Conservation (phyloP, 2,113 vertebrate genomes). For the Neolamprologus brichardi region DNA sequence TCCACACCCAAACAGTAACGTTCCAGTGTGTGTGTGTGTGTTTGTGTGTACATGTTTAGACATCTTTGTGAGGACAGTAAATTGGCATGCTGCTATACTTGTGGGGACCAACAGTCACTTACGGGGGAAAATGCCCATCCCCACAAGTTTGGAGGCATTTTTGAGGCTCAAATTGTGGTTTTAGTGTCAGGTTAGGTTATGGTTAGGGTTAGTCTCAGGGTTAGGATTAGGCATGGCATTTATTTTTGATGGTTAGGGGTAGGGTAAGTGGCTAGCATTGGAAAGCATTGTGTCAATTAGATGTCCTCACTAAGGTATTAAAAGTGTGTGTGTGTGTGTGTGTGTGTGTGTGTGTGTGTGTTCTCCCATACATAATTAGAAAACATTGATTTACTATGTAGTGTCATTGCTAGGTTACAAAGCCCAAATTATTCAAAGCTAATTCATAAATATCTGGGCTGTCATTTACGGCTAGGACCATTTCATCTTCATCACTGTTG, state of each 20-base stretch:
- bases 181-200: background rate
- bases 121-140: accelerated
- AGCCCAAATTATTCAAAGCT: background rate
- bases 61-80: background rate
- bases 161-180: background rate
- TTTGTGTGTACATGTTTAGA: background rate
- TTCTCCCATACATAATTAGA: background rate
- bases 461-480: background rate
- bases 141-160: background rate
- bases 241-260: background rate
- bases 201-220: accelerated
- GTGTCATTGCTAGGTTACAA: background rate
- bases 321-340: background rate
- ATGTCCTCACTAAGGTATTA: background rate
- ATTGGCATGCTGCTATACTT: background rate
- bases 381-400: background rate
- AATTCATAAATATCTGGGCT: background rate
- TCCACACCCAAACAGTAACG: background rate
- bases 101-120: background rate
- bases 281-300: background rate
- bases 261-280: background rate
- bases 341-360: background rate
- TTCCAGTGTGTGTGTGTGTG: background rate
- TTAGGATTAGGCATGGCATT: background rate
- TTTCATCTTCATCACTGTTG: background rate